phyloP scores from a whole-genome alignment of 2,113 vertebrate species.

The Ceyx margarethae region DNA sequence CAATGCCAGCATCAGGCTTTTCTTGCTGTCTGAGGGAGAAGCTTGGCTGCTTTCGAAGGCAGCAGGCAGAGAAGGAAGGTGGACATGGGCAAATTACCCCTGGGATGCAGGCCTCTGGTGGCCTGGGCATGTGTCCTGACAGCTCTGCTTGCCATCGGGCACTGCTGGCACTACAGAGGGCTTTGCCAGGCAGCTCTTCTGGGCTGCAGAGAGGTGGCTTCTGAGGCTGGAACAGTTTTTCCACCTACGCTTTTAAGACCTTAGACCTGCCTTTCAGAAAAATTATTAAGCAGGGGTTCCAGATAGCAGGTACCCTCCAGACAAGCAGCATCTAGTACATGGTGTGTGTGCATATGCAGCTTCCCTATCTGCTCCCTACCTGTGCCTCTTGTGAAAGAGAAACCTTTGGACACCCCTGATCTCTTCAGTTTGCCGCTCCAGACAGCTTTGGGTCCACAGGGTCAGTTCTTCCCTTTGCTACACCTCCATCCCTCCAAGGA shows the following conservation, averaged over 20 bases:
- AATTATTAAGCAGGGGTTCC: background rate
- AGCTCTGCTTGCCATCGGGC: background rate
- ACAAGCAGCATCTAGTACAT: fast-evolving
- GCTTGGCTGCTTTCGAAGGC: background rate
- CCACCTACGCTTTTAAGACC: fast-evolving
- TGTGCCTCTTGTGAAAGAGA: background rate
- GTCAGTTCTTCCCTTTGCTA: background rate
- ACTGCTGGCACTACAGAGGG: background rate
- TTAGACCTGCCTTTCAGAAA: background rate
- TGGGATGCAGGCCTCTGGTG: background rate
- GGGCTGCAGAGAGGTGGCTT: background rate
- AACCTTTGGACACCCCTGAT: background rate
- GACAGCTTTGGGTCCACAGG: background rate
- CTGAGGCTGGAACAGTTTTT: background rate
- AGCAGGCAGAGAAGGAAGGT: background rate
- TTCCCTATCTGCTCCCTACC: background rate
- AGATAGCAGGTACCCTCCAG: background rate
- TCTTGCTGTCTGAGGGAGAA: background rate
- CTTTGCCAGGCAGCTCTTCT: background rate
- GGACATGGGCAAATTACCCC: background rate
- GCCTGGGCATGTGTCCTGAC: background rate
- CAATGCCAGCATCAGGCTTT: background rate
- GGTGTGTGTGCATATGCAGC: fast-evolving
- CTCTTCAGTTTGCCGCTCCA: background rate
- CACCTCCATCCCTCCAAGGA: background rate